phyloP scores from a whole-genome alignment of 30 jellyfish, hydroid and myxozoan species.

The Hydra vulgaris region DNA sequence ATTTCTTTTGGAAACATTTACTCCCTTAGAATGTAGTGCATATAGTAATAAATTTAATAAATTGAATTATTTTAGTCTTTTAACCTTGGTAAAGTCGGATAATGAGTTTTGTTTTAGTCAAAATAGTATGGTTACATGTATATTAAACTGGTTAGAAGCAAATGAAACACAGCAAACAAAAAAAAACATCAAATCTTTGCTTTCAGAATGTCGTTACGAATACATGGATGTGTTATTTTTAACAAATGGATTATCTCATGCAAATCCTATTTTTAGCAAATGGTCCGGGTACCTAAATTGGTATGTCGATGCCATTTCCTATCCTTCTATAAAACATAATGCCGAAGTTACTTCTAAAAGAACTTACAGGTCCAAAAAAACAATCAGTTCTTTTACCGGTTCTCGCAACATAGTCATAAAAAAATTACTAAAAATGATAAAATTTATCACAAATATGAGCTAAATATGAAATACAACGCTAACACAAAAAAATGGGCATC shows the following conservation, averaged over 20 bases:
- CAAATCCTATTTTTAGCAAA: conserved; percentile 11
- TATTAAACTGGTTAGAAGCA: conserved; percentile 11
- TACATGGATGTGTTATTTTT: conserved; percentile 11
- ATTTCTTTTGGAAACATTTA: neutral
- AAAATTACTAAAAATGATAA: too few relatives aligned
- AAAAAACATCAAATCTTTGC: conserved; percentile 13
- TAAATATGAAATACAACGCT: too few relatives aligned
- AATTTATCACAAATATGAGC: too few relatives aligned
- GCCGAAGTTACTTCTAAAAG: too few relatives aligned
- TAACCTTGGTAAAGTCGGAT: conserved; percentile 1
- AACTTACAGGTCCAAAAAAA: too few relatives aligned
- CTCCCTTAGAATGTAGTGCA: neutral
- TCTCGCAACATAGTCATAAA: too few relatives aligned
- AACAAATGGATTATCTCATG: conserved; percentile 9
- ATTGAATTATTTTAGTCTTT: neutral
- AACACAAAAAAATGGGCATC: too few relatives aligned
- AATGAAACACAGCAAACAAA: conserved; percentile 15
- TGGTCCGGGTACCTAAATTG: conserved; percentile 26
- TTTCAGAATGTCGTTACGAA: conserved; percentile 13
- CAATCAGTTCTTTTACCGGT: too few relatives aligned
- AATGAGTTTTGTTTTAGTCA: conserved; percentile 2
- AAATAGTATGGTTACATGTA: conserved; percentile 11
- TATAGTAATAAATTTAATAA: too few relatives aligned
- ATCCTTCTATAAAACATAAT: too few relatives aligned
- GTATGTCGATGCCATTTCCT: conserved; percentile 26